Percentiles rank a stretch among this genome's conserved stretches.
These are phyloP conservation scores for Apocheima hispidaria DNA, from an alignment of 2,888 invertebrate genomes.

Conservation along the genomic window DNA sequence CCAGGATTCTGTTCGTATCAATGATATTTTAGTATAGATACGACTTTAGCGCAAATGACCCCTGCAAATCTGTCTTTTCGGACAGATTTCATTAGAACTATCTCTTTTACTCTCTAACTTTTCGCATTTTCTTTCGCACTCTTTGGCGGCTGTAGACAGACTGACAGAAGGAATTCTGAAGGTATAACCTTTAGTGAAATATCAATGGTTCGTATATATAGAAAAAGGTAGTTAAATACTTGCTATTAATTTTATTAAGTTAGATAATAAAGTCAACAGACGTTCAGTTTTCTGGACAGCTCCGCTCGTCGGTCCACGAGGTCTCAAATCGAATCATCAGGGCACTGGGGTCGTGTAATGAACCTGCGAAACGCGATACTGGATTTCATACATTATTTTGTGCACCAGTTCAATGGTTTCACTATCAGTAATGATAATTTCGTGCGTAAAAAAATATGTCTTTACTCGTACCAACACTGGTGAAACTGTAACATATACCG, in stretches of 20 bases:
- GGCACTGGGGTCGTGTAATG: slow-evolving; percentile 43
- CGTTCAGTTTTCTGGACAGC: slow-evolving; percentile 14
- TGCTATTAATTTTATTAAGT: background rate
- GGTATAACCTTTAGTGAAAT: no score
- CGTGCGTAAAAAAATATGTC: background rate
- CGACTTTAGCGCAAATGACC: no score
- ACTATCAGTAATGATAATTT: slow-evolving; percentile 10
- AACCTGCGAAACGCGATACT: slow-evolving; percentile 40
- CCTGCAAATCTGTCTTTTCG: no score
- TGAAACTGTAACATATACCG: background rate
- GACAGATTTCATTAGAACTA: no score
- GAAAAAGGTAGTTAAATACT: no score
- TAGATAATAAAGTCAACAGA: slow-evolving; percentile 1
- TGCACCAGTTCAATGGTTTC: slow-evolving; percentile 29
- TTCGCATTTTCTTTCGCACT: no score
- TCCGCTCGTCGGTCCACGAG: slow-evolving; percentile 35
- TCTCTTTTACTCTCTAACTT: no score
- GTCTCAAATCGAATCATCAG: slow-evolving; percentile 39
- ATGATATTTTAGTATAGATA: no score
- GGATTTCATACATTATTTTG: slow-evolving; percentile 20
- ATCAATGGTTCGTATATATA: no score
- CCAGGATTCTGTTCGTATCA: no score
- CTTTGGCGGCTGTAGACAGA: no score
- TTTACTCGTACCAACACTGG: background rate
- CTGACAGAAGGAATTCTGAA: no score